Conservation (phyloP, 2,113 vertebrate genomes). For the Osmerus mordax region DNA sequence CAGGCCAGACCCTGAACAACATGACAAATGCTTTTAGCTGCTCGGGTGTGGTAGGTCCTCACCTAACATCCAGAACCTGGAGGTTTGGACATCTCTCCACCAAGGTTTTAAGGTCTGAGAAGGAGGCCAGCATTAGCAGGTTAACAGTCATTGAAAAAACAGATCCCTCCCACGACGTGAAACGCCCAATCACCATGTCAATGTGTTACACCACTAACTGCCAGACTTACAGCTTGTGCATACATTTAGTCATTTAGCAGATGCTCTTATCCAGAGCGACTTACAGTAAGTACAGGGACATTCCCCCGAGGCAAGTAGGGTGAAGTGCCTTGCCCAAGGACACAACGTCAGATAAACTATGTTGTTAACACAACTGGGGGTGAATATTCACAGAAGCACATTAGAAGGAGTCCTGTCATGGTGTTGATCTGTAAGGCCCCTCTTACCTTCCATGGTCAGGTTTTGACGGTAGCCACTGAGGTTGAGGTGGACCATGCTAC, state of each 20-base stretch:
- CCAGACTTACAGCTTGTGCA: neutral
- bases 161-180: neutral
- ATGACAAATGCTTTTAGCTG: neutral
- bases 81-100: slow-evolving; percentile 81
- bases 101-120: slow-evolving; percentile 81
- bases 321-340: no score
- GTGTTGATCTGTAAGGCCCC: neutral
- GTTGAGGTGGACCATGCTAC: slow-evolving; percentile 79
- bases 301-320: no score
- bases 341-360: no score
- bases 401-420: accelerated
- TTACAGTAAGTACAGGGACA: no score
- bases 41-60: slow-evolving; percentile 28
- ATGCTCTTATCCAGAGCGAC: no score
- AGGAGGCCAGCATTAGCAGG: neutral
- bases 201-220: neutral
- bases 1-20: neutral
- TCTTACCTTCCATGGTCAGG: slow-evolving; percentile 78
- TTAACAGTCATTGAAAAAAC: neutral
- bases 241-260: no score
- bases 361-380: no score
- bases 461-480: slow-evolving; percentile 92
- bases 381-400: no score
- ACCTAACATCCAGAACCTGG: slow-evolving; percentile 87
- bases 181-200: neutral